Conservation (phyloP, 2,888 invertebrate genomes). For the Entomobrya proxima region DNA sequence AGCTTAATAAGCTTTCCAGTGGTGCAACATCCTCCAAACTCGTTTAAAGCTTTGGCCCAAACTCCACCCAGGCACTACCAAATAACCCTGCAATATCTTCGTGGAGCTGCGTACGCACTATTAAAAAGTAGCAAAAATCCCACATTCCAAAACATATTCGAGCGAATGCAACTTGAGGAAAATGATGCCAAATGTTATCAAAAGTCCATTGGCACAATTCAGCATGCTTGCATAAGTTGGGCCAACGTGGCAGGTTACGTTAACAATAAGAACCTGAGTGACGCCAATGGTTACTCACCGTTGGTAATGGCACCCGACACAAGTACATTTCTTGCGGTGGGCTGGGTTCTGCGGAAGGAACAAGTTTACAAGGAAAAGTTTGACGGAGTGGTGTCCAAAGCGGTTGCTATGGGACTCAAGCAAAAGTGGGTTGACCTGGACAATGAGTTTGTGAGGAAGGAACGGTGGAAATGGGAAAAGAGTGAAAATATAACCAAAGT, state of each 20-base stretch:
- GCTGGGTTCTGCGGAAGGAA: conserved; percentile 31
- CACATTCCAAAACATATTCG: conserved; percentile 55
- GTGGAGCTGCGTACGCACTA: conserved; percentile 62
- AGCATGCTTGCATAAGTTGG: conserved; percentile 63
- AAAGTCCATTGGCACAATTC: not conserved
- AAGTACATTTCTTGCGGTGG: conserved; percentile 29
- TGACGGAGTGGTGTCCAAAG: conserved; percentile 30
- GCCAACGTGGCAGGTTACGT: conserved; percentile 36
- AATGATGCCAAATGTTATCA: conserved; percentile 63
- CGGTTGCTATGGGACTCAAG: conserved; percentile 35
- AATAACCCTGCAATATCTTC: conserved; percentile 59
- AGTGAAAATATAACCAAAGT: conserved; percentile 9
- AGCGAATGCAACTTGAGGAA: conserved; percentile 53
- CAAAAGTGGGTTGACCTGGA: conserved; percentile 53
- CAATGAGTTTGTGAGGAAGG: conserved; percentile 13
- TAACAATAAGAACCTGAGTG: conserved; percentile 58
- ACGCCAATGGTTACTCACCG: conserved; percentile 27
- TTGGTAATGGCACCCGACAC: conserved; percentile 15
- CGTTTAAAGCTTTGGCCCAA: conserved; percentile 59
- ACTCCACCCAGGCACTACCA: conserved; percentile 12
- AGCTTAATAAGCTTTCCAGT: conserved; percentile 66
- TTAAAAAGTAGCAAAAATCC: conserved; percentile 63
- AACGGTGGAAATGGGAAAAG: conserved; percentile 56
- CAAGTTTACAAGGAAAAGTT: conserved; percentile 39
- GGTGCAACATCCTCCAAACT: conserved; percentile 57